phyloP scores from a whole-genome alignment of 1,140 invertebrate species.

The Rhyacophila brunnea region DNA sequence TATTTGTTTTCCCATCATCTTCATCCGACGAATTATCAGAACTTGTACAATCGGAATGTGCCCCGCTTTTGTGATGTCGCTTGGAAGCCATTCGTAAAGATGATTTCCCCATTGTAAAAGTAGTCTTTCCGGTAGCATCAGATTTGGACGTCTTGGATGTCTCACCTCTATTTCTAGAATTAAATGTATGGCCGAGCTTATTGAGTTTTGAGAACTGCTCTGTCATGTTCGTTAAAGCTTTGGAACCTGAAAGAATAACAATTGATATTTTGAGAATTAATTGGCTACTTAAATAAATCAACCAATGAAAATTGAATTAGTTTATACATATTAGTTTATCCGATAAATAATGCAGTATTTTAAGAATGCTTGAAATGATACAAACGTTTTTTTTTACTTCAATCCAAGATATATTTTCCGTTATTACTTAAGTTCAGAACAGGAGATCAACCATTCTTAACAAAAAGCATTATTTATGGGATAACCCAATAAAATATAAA shows the following conservation, averaged over 20 bases:
- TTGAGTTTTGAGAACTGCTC: conserved; percentile 83
- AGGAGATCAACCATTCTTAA: too few species aligned
- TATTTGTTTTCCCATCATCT: conserved; percentile 46
- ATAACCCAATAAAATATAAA: too few species aligned
- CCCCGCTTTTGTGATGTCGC: conserved; percentile 47
- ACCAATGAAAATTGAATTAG: too few species aligned
- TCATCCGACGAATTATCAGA: conserved; percentile 53
- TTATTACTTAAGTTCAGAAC: too few species aligned
- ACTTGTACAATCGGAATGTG: conserved; percentile 50
- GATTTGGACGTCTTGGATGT: conserved; percentile 39
- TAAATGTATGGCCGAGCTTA: conserved; percentile 68
- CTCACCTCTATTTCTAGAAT: conserved; percentile 49
- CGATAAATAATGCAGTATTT: too few species aligned
- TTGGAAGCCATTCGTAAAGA: conserved; percentile 38
- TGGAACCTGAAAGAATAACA: conserved; percentile 66
- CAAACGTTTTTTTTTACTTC: too few species aligned
- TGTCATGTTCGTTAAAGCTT: conserved; percentile 79
- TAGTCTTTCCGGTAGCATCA: conserved; percentile 50
- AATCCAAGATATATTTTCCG: too few species aligned
- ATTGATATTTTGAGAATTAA: too few species aligned
- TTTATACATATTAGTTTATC: too few species aligned
- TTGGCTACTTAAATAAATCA: too few species aligned
- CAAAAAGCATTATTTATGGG: too few species aligned
- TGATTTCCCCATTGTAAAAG: conserved; percentile 52
- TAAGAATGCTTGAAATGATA: too few species aligned